These are phyloP conservation scores for Gymnocypris eckloni DNA, from an alignment of 2,797 vertebrate species.

Conservation along the genomic window DNA sequence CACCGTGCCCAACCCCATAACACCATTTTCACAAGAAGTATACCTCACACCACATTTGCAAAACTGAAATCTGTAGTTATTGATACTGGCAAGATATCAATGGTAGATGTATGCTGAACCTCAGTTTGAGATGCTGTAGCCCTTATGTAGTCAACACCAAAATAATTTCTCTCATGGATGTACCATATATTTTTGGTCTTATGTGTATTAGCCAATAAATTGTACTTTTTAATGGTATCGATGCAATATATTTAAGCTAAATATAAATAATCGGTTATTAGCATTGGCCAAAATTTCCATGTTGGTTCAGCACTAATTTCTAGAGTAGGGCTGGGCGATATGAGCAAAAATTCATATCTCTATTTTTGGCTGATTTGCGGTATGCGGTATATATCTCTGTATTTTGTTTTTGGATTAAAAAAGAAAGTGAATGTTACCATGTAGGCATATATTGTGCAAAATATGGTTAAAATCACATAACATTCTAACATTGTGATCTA, in stretches of 20 bases:
- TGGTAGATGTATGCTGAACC: background rate
- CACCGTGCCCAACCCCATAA: conserved; percentile 8
- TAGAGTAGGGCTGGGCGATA: background rate
- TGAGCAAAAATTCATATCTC: too few relatives aligned
- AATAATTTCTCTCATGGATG: background rate
- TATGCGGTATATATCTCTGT: too few relatives aligned
- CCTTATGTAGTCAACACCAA: background rate
- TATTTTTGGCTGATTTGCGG: too few relatives aligned
- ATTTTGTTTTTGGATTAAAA: too few relatives aligned
- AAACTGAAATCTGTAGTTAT: conserved; percentile 33
- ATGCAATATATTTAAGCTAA: background rate
- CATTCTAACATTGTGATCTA: too few relatives aligned
- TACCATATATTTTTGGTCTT: background rate
- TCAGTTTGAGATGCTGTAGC: background rate
- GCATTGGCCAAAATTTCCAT: background rate
- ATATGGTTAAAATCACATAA: too few relatives aligned
- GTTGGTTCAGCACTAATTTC: background rate
- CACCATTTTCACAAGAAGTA: conserved; percentile 19
- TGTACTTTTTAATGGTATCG: too few relatives aligned
- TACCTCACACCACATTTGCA: background rate
- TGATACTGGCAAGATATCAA: conserved; percentile 8
- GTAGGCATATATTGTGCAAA: too few relatives aligned
- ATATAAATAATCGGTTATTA: background rate
- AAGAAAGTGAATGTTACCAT: too few relatives aligned
- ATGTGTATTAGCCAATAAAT: background rate